Percentiles rank a stretch among this genome's conserved stretches.
phyloP scores from a whole-genome alignment of 1,140 invertebrate species.

The Radopholus similis region DNA sequence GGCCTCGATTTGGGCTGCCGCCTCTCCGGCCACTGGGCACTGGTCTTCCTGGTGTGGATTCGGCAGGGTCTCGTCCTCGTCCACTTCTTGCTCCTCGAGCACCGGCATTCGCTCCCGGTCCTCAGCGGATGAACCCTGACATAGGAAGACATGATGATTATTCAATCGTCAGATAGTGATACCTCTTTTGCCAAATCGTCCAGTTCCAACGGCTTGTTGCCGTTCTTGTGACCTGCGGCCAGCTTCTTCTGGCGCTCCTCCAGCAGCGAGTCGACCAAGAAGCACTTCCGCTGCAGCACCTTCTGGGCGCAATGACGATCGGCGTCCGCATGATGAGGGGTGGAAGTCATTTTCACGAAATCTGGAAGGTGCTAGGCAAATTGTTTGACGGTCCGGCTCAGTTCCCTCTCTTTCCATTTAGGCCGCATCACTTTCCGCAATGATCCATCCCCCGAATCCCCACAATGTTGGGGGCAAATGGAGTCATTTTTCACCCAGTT shows the following conservation, averaged over 20 bases:
- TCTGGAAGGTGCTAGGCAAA: background rate
- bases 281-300: conserved; percentile 25
- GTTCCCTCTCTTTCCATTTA: background rate
- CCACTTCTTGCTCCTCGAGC: background rate
- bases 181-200: background rate
- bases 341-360: too few species aligned
- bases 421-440: background rate
- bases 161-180: background rate
- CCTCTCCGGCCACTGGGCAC: background rate
- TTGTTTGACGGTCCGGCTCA: background rate
- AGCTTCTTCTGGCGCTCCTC: conserved; percentile 39
- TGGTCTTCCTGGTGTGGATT: background rate
- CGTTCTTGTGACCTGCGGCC: background rate
- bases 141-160: too few species aligned
- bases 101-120: background rate
- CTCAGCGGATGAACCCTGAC: too few species aligned
- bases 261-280: conserved; percentile 38
- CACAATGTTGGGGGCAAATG: background rate
- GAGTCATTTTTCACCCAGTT: background rate
- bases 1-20: background rate
- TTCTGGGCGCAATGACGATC: background rate
- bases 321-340: too few species aligned
- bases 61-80: background rate
- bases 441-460: background rate
- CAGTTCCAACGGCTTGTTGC: background rate